Conservation (phyloP, 2,797 vertebrate species). For the Syndactyla subalaris region DNA sequence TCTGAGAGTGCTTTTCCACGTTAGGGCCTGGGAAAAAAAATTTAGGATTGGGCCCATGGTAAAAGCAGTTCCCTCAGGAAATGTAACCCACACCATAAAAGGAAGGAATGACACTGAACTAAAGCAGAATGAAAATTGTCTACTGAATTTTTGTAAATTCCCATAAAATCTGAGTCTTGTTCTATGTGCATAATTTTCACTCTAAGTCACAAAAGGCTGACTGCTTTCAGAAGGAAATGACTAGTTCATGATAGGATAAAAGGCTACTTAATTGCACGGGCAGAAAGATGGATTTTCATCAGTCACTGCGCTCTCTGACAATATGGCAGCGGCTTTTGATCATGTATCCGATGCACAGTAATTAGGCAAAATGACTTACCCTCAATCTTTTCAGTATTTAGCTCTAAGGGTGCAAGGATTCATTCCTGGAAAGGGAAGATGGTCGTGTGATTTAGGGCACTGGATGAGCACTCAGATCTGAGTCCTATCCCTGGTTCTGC, state of each 20-base stretch:
- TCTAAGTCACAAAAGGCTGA: neutral
- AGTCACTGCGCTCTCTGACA: neutral
- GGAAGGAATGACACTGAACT: neutral
- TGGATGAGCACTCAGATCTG: slow-evolving; percentile 68
- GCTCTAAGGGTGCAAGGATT: slow-evolving; percentile 63
- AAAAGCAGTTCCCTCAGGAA: slow-evolving; percentile 30
- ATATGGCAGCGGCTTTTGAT: neutral
- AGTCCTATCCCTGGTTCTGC: slow-evolving; percentile 61
- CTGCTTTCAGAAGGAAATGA: slow-evolving; percentile 33
- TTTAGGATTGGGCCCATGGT: neutral
- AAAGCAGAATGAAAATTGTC: neutral
- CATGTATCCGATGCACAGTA: neutral
- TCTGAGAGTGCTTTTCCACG: slow-evolving; percentile 2
- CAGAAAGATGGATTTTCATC: slow-evolving; percentile 17
- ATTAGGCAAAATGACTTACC: slow-evolving; percentile 61
- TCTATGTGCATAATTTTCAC: neutral
- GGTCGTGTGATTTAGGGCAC: slow-evolving; percentile 65
- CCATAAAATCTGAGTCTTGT: neutral
- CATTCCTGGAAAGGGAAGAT: slow-evolving; percentile 63
- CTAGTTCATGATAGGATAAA: neutral
- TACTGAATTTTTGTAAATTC: slow-evolving; percentile 19
- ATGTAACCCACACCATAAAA: slow-evolving; percentile 18
- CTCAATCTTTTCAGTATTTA: slow-evolving; percentile 60
- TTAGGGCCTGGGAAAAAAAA: slow-evolving; percentile 25
- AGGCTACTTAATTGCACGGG: neutral